phyloP scores from a whole-genome alignment of 2,797 vertebrate species.

The Euphonia xanthogaster region DNA sequence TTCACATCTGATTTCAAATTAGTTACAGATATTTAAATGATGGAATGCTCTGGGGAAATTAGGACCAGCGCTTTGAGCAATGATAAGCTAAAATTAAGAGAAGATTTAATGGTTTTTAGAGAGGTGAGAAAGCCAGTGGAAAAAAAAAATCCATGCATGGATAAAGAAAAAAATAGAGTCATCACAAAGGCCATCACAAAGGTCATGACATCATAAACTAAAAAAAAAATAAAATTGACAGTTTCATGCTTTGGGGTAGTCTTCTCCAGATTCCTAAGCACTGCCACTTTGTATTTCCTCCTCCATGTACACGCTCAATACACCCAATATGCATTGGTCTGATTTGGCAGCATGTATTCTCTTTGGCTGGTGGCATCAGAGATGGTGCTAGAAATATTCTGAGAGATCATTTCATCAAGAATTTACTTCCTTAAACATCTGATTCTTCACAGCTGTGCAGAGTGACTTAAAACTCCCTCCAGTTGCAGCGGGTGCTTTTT shows the following conservation, averaged over 20 bases:
- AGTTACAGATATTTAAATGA: not conserved
- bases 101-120: not conserved
- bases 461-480: not conserved
- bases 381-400: not conserved
- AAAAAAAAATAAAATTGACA: not conserved
- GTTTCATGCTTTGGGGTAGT: not conserved
- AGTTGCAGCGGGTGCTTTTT: rapidly evolving
- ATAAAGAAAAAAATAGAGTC: not conserved
- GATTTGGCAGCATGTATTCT: not conserved
- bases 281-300: not conserved
- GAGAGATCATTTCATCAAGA: not conserved
- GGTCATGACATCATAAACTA: not conserved
- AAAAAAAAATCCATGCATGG: not conserved
- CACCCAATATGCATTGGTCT: not conserved
- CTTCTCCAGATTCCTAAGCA: not conserved
- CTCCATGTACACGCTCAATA: rapidly evolving
- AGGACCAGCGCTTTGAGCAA: not conserved
- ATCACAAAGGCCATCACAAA: not conserved
- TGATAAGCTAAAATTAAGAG: not conserved
- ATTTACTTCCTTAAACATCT: not conserved
- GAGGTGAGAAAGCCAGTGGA: not conserved
- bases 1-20: not conserved
- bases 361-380: not conserved
- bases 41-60: not conserved
- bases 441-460: not conserved